A percentile compares a stretch with the other conserved stretches of the same genome.
Conservation (phyloP, 2,113 vertebrate species). For the Rhegmatorhina hoffmannsi region DNA sequence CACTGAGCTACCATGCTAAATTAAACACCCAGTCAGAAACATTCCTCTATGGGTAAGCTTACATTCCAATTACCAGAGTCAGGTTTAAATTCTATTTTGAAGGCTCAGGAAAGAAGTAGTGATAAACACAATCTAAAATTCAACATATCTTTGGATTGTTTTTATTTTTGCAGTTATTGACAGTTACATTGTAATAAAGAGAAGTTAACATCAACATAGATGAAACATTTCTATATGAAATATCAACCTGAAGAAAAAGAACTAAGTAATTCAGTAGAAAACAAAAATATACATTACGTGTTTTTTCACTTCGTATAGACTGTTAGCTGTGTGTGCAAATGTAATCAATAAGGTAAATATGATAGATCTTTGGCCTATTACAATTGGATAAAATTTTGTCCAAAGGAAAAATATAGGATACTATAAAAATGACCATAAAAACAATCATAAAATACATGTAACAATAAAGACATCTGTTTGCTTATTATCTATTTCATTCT, state of each 20-base stretch:
- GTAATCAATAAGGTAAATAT: neutral
- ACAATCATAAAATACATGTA: neutral
- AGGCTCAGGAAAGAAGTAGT: conserved; percentile 1
- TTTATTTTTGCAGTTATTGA: neutral
- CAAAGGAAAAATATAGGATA: neutral
- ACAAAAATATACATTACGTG: neutral
- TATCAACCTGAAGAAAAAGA: conserved; percentile 21
- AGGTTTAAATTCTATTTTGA: conserved; percentile 19
- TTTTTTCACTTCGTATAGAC: neutral
- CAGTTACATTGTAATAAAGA: neutral
- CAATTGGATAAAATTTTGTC: neutral
- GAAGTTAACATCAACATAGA: neutral
- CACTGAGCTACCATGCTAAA: conserved; percentile 6
- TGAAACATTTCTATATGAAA: neutral
- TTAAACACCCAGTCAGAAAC: neutral
- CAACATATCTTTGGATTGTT: neutral
- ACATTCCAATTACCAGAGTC: conserved; percentile 24
- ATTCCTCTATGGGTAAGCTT: neutral
- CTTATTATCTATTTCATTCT: neutral
- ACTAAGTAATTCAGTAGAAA: neutral
- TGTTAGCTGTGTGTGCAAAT: neutral
- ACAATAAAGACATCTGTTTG: neutral
- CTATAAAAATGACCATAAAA: neutral
- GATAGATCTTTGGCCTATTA: neutral
- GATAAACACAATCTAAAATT: neutral